Conservation (phyloP, 2,113 vertebrate genomes). For the Pseudolaguvia tuberculata region DNA sequence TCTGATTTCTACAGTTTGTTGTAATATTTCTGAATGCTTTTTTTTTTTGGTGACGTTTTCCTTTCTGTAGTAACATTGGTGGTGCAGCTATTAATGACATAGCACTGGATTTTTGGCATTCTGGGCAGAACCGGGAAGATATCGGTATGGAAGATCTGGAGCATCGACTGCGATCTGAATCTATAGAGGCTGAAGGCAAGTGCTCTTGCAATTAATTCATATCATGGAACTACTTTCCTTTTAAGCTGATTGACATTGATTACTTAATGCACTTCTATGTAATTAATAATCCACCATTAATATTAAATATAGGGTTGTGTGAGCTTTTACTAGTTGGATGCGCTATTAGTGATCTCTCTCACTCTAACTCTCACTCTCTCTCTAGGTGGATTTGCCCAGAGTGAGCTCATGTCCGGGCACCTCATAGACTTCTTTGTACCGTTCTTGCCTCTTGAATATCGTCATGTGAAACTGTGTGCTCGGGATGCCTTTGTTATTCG, state of each 20-base stretch:
- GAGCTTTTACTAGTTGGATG: not conserved
- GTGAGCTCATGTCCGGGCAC: constrained; percentile 75
- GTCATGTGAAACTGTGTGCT: constrained; percentile 81
- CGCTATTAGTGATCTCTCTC: not conserved
- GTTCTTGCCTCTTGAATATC: constrained; percentile 87
- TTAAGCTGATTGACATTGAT: not conserved
- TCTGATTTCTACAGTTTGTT: not conserved
- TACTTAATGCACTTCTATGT: not conserved
- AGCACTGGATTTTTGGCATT: constrained; percentile 82
- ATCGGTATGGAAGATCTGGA: constrained; percentile 84
- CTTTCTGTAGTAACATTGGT: constrained; percentile 78
- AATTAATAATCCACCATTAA: not conserved
- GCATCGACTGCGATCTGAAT: constrained; percentile 70
- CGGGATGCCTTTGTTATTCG: constrained; percentile 77
- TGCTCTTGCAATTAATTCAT: not conserved
- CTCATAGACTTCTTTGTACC: constrained; percentile 86
- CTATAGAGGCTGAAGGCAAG: constrained; percentile 74
- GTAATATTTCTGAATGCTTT: not conserved
- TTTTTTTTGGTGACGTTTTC: constrained; percentile 1
- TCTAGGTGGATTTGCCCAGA: constrained; percentile 73
- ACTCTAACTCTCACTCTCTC: not conserved
- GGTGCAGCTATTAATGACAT: constrained; percentile 81
- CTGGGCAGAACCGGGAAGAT: constrained; percentile 80
- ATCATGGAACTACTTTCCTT: not conserved
- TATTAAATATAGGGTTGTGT: not conserved